A percentile compares a stretch with the other conserved stretches of the same genome.
These are phyloP conservation scores for Phymanthus crucifer DNA, from an alignment of 92 coral and sea anemone species.

Conservation along the genomic window DNA sequence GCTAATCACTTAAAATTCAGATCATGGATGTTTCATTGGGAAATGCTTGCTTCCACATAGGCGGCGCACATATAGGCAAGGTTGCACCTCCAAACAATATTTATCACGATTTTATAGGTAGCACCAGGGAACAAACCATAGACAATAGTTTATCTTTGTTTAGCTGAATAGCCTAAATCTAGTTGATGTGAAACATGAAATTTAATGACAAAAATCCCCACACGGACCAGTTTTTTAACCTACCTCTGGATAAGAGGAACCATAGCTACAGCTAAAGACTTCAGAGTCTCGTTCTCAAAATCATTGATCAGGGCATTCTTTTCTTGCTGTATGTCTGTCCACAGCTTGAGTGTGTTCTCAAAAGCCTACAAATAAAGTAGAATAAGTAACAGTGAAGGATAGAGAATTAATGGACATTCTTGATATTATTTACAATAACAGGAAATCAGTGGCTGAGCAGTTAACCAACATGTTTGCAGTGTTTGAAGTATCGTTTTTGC, in stretches of 20 bases:
- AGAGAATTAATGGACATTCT: neutral
- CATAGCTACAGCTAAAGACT: constrained; percentile 63
- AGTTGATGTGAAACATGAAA: neutral
- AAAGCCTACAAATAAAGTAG: constrained; percentile 57
- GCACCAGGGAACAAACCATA: too few species aligned
- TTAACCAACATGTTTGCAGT: too few species aligned
- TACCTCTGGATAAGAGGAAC: constrained; percentile 64
- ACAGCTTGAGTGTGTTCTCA: constrained; percentile 77
- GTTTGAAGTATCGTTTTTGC: too few species aligned
- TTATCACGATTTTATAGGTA: too few species aligned
- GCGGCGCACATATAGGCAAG: too few species aligned
- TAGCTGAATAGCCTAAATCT: too few species aligned
- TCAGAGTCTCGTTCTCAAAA: constrained; percentile 78
- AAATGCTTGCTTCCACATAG: too few species aligned
- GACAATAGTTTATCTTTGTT: too few species aligned
- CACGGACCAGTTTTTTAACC: neutral
- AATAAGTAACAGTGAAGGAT: neutral
- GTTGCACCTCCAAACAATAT: too few species aligned
- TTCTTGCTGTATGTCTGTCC: constrained; percentile 93
- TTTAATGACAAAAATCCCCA: neutral
- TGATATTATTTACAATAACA: too few species aligned
- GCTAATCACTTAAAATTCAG: neutral
- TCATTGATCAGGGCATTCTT: constrained; percentile 60
- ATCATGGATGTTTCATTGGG: neutral
- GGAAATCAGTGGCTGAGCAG: too few species aligned